Evolutionary conservation across 2,888 invertebrate genomes (phyloP).

Genomic region (Frankliniella intonsa): DNA sequence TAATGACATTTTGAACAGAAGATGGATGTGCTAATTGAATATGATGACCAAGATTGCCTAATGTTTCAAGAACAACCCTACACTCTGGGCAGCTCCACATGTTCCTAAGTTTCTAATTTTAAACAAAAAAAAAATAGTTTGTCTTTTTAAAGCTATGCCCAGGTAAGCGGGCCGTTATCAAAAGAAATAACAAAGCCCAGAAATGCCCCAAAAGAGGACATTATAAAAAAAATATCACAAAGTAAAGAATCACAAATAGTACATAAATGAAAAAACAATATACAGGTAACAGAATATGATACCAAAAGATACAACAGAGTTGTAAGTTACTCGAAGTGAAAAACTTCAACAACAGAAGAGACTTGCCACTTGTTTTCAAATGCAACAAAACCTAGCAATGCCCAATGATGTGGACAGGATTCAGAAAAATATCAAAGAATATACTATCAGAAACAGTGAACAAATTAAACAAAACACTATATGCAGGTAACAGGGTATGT

Average conservation of each 20-base stretch:
- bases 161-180: background rate
- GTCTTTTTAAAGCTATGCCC: background rate
- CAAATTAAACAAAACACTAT: too few relatives aligned
- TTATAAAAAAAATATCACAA: background rate
- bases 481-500: too few relatives aligned
- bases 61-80: background rate
- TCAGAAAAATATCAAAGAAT: background rate
- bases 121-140: background rate
- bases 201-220: background rate
- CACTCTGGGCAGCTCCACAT: background rate
- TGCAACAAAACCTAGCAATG: background rate
- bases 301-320: too few relatives aligned
- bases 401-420: background rate
- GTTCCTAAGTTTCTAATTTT: too few relatives aligned
- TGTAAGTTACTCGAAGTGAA: too few relatives aligned
- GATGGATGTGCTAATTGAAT: background rate
- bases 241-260: background rate
- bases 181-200: too few relatives aligned
- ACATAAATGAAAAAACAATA: too few relatives aligned
- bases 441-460: too few relatives aligned
- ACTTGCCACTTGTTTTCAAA: background rate
- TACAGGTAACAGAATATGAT: too few relatives aligned
- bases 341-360: too few relatives aligned
- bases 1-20: background rate
- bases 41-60: background rate